Evolutionary conservation across 2,888 invertebrate species (phyloP).

Genomic region (Hypomecis atomaria): DNA sequence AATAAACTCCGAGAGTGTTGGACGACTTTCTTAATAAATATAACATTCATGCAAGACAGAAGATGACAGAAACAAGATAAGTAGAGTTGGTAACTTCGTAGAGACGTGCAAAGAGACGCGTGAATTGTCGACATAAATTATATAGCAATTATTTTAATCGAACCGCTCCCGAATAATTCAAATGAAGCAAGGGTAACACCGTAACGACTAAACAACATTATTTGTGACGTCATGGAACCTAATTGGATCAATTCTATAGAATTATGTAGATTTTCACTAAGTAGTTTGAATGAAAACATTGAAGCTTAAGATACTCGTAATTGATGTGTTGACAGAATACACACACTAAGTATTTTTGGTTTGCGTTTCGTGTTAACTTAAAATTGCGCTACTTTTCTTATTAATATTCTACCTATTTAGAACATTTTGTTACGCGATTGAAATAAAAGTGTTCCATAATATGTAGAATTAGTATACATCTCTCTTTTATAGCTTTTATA

Average conservation of each 20-base stretch:
- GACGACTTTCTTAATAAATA: not conserved
- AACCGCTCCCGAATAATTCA: constrained; percentile 3
- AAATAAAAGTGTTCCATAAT: no score
- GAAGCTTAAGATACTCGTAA: not conserved
- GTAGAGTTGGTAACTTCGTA: constrained; percentile 1
- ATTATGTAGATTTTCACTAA: not conserved
- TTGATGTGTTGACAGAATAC: no score
- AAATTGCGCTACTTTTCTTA: no score
- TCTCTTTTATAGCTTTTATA: no score
- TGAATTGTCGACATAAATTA: constrained; percentile 9
- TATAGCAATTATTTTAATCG: constrained; percentile 4
- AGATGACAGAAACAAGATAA: constrained; percentile 34
- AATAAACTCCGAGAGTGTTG: no score
- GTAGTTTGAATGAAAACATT: not conserved
- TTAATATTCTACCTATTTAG: no score
- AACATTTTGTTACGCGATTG: no score
- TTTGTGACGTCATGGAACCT: not conserved
- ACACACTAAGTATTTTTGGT: no score
- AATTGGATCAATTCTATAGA: not conserved
- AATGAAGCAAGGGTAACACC: constrained; percentile 1
- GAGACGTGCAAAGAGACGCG: constrained; percentile 9
- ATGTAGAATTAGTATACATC: no score
- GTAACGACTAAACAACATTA: not conserved
- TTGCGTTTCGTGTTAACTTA: no score
- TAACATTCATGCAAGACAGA: constrained; percentile 5